Evolutionary conservation across 92 coral and sea anemone genomes (phyloP), one percentile per base, ranked within the genome.

Genomic region (Scolanthus callimorphus): DNA sequence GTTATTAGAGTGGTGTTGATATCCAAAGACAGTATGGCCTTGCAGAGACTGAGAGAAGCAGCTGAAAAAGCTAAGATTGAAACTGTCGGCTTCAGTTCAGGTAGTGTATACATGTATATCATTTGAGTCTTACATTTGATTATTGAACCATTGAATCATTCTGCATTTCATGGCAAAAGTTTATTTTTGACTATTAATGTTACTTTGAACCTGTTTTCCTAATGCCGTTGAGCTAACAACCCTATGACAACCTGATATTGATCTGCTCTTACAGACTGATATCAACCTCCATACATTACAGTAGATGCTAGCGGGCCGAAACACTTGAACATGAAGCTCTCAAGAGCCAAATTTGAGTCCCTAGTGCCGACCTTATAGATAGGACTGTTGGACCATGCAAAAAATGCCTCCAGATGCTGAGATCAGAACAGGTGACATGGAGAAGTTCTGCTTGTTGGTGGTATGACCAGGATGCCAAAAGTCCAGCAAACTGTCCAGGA

Each of bases 381-480:
- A 76, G 95, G 49, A 91, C 97, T 13, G 74, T 86, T 0, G 90
- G 76, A 19, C 97, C 97, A 0, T 91, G 97, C 76, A 86, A 86
- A 69, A 87, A 91, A 52, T 91, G 97, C 55, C 81, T 91, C 71
- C 85, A 72, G 31, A n/a, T n/a, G n/a, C n/a, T n/a, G n/a, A n/a
- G n/a, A n/a, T n/a, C n/a, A n/a, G n/a, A n/a, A n/a, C n/a, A n/a
- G n/a, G n/a, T n/a, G n/a, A n/a, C n/a, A n/a, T n/a, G 97, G 97
- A 4, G 97, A 91, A 43, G 86, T 91, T 31, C 59, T 91, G 50
- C 71, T 91, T 46, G 97, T 91, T 38, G 97, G 97, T 52, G 97
- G 97, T 29, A 91, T 91, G 97, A 91, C 97, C 0, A 67, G 97
- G 70, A 91, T 91, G 96, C 97, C 97, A 28, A 91, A 91, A 91